Base-by-base conservation (phyloP, 2,888 invertebrate genomes). In the Eristalis pertinax region DNA sequence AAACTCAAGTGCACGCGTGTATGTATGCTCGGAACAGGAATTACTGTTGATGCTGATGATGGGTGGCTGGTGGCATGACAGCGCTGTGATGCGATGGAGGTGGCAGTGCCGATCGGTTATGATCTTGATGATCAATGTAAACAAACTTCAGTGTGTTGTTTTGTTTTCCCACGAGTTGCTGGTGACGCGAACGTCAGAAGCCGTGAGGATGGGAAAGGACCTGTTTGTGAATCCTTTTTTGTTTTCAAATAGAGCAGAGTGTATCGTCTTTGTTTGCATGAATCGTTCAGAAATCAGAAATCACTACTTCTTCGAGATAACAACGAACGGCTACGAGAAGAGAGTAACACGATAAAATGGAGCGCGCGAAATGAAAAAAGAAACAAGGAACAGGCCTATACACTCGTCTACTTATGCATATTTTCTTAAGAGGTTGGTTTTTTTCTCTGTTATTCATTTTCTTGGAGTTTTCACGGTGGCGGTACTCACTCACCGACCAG, bases 1-100 rank as follows among this genome's bases (percentile, higher is more conserved):
- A 79, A 79, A 73, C 76, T 80, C 73, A 87, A 87, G 60, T 84
- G 79, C 68, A 76, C 69, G 79, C 83, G 83, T 80, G 73, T 69
- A 68, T 79, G 32, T 32, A 32, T 26, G 60, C 15, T 26, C 15
- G 15, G 26, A 60, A 60, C 26, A 26, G 60, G 60, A 68, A 41
- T 50, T n/a, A 13, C 67, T 75, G 60, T 32, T 26, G 24, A 26
- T 50, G 65, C 26, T 26, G 56, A 29, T n/a, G 56, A 29, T 50
- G n/a, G 19, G 19, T 13, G 38, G 26, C 4, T n/a, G n/a, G 41
- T 11, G 35, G 38, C 50, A 50, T 22, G 62, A 64, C 32, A 32
- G 29, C 32, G 2, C 29, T 5, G 29, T 29, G 4, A 29, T 29
- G 2, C 29, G 26, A 26, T 26, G 26, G 26, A 26, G 26, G 26